Evolutionary conservation across 2,113 vertebrate species (phyloP), one percentile per base, ranked within the genome.

Genomic region (Phylloscopus trochiloides): DNA sequence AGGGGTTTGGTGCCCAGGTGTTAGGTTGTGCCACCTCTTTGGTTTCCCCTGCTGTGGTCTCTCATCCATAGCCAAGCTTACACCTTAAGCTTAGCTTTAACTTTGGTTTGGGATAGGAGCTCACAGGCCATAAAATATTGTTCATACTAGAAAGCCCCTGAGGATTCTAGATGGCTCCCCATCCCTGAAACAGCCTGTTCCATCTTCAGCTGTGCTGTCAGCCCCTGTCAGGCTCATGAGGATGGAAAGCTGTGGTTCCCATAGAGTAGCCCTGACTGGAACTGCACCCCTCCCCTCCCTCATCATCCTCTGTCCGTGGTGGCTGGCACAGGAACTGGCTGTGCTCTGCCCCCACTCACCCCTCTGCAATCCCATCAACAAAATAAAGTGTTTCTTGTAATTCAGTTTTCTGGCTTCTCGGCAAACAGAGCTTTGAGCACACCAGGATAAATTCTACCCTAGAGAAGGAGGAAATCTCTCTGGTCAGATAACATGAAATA

Each of bases 251-350:
- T 29, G 43, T 38, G 76, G 29, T 58, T 79, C 79, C 65, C 57
- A 3, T 1, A 22, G 57, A 26, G 6, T 7, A 38, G 7, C 31
- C 5, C 26, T 40, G 47, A 2, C 77, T 78, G 75, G 66, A 86
- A 7, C 18, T 57, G 59, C 36, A 32, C 34, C 75, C 24, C 17
- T 54, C 16, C 24, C 43, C n/a, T 51, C 42, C 40, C 40, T 40
- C 68, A 28, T 52, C 25, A 17, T 21, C 20, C 2, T 1, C 4
- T 15, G 51, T 10, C 54, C 3, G 0, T 28, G 17, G 43, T 36
- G 40, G 47, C 29, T 68, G 59, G 16, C 29, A 22, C 40, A 85
- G 78, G 31, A 48, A 8, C 24, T 63, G 73, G 26, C 65, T 0
- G 0, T 47, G 78, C 86, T 83, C 48, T 94, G 91, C 73, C 72